Evolutionary conservation across 2,113 vertebrate species (phyloP), one percentile per base, ranked within the genome.

Genomic region (Equus quagga): DNA sequence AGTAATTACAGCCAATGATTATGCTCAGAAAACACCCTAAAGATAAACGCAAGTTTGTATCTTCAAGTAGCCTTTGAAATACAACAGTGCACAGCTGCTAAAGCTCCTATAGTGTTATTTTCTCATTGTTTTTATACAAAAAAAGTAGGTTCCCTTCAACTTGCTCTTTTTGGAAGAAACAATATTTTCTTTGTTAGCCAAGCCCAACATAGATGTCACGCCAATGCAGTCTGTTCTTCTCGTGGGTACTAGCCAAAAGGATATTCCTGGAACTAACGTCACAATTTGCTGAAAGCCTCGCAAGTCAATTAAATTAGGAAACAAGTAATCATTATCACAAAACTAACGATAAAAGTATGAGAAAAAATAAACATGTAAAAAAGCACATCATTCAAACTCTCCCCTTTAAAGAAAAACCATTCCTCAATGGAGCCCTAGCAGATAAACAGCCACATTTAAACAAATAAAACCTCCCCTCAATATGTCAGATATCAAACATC

Each of bases 311-410:
- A 97, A 98, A 88, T 49, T 82, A 98, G 93, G 97, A 98, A 98
- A 98, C 97, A 95, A 98, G 64, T 90, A 97, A 98, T 98, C 96
- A 98, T 97, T 94, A 96, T 94, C 93, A 97, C 90, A 91, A 95
- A 98, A 98, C 36, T 89, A 82, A 97, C 97, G 88, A 95, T 94
- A 97, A 89, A 96, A 90, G n/a, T 90, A 95, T 96, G 93, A 98
- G 83, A 95, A 95, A 98, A 98, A 97, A 93, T 85, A 60, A 94
- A 21, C 46, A 86, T 28, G 26, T 70, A 80, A 49, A 67, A 94
- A 92, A 86, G 80, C 58, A 89, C 8, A 51, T 58, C 94, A 62
- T 11, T 98, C 96, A 96, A 94, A 98, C 17, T 65, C 70, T 24
- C 62, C 13, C n/a, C 17, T 79, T 49, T 26, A 81, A 96, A 89